These are phyloP conservation scores for Marisa cornuarietis DNA, from an alignment of 1,140 invertebrate species.

Conservation along the genomic window DNA sequence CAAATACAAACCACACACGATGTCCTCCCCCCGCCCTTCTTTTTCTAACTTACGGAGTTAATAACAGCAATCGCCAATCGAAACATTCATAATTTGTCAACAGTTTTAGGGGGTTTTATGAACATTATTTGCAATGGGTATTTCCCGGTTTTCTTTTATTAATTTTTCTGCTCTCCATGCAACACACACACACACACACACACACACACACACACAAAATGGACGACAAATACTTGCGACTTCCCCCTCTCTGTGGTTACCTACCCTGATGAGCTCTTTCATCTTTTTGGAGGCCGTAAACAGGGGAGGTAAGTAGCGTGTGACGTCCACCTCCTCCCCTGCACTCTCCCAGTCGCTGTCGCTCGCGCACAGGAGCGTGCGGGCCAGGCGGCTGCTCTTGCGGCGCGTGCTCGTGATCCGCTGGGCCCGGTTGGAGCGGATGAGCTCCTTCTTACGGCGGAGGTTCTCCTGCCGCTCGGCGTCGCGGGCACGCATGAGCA, in stretches of 20 bases:
- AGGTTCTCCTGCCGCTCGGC: constrained; percentile 53
- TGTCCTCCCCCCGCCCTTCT: no score
- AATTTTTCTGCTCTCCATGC: no score
- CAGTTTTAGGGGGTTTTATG: no score
- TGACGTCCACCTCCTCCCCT: constrained; percentile 42
- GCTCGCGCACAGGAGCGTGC: constrained; percentile 57
- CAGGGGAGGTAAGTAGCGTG: constrained; percentile 69
- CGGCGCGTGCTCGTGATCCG: constrained; percentile 61
- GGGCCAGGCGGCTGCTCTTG: constrained; percentile 45
- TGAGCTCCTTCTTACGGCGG: constrained; percentile 55
- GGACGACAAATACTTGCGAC: no score
- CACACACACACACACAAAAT: no score
- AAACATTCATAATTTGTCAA: no score
- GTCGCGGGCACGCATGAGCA: constrained; percentile 21
- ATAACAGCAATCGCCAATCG: no score
- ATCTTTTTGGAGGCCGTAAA: constrained; percentile 71
- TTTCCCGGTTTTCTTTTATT: no score
- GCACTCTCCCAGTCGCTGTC: constrained; percentile 49
- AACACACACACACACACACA: no score
- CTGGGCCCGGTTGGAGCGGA: constrained; percentile 58
- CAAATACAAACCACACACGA: no score
- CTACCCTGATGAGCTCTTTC: constrained; percentile 71
- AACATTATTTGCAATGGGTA: no score
- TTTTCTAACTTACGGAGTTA: no score
- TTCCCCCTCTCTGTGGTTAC: constrained; percentile 15